Base-by-base conservation (phyloP, 2,113 vertebrate species). In the Lichenostomus cassidix region DNA sequence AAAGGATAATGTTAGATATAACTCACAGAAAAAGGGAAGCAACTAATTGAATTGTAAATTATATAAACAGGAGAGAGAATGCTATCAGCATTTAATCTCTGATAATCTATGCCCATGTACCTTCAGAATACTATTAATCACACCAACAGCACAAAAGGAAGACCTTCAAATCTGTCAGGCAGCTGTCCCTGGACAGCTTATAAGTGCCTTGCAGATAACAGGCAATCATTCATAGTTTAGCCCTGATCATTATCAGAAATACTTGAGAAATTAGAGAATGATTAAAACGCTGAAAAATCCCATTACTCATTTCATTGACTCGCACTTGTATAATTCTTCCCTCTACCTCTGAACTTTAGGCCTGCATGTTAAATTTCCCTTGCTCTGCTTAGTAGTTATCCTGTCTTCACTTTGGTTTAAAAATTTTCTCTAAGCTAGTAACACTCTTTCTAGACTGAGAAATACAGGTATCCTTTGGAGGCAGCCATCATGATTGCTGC, bases 191-290 rank as follows among this genome's bases (percentile, higher is more conserved):
- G 85, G 71, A 79, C 70, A 91, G 31, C 14, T 81, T 90, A 5
- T 63, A 96, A 96, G 53, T 93, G 75, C 71, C 46, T 91, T 89
- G 68, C 42, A 70, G 81, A 92, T 96, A 96, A 58, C 42, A 76
- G n/a, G 49, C 81, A 95, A 95, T 96, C 70, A 70, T 46, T 94
- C 75, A 78, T 42, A 80, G 35, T 58, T 56, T 89, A 80, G 47
- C 53, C 75, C 58, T 81, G 73, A 95, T 91, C 85, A 76, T 96
- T 95, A 87, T 75, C 83, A 68, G 62, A 94, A 94, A 89, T 89
- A 74, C 56, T 82, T 84, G 29, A 71, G 62, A 95, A 96, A 92
- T 83, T 71, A 74, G 31, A 83, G 29, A 90, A 80, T 86, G 31
- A 90, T 92, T 93, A 90, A 91, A 95, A 25, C 33, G 64, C 16